Base-by-base conservation (phyloP, 2,113 vertebrate species). In the Vidua macroura region DNA sequence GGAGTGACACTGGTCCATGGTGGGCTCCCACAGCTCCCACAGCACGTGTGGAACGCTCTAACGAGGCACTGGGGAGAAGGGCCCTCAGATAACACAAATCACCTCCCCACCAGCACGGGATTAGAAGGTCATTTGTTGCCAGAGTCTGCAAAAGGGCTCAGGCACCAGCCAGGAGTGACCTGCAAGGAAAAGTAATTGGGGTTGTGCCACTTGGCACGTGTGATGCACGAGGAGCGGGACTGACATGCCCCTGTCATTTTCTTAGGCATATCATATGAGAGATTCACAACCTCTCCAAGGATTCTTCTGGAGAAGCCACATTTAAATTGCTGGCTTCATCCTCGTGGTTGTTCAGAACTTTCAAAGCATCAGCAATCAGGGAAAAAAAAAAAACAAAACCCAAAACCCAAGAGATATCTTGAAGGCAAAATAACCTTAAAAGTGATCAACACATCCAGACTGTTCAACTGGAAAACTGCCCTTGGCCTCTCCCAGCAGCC, bases 141-240 rank as follows among this genome's bases (percentile, higher is more conserved):
- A 81, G 80, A 81, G 13, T 3, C 64, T 69, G 62, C 52, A 49
- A 68, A 68, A 72, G 60, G 49, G 88, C 76, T 93, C 75, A 67
- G 62, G 70, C 13, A 56, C 68, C 44, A 55, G 78, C 35, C 74
- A 63, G n/a, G 41, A 75, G 58, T 6, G 84, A 81, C 43, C 74
- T 60, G 28, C 83, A 63, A 76, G 43, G 43, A 33, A 44, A 64
- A 72, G 52, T 0, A 20, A 74, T 4, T 49, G 88, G 33, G 83
- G 59, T 41, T 43, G 72, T 49, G 82, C 31, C 41, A 20, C 15
- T 58, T 9, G 25, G 63, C 2, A 46, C 3, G 11, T 4, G 9
- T 1, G n/a, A n/a, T 13, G 66, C 12, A 52, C 0, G 0, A 60
- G 52, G 30, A 84, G 80, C n/a, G 22, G 10, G 19, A 3, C 35